A percentile compares a stretch with the other conserved stretches of the same genome.
Conservation (phyloP, 1,140 invertebrate species). For the Calycopis cecrops region DNA sequence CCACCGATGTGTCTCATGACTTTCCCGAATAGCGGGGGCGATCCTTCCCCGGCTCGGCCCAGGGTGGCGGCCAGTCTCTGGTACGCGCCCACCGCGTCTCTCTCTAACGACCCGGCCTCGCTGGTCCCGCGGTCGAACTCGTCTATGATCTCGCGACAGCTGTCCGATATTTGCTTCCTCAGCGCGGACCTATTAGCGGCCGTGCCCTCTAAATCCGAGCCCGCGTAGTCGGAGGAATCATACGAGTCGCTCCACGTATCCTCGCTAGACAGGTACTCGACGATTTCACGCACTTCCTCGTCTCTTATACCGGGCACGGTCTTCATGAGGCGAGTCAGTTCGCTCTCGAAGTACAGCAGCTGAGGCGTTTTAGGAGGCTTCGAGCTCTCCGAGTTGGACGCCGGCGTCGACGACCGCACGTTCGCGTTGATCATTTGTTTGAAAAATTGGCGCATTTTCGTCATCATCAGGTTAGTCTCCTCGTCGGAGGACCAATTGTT, state of each 20-base stretch:
- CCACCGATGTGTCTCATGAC: constrained; percentile 95
- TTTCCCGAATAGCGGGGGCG: constrained; percentile 91
- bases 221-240: constrained; percentile 92
- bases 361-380: constrained; percentile 86
- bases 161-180: constrained; percentile 90
- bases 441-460: constrained; percentile 93
- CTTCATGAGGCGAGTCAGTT: constrained; percentile 93
- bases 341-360: constrained; percentile 90
- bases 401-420: constrained; percentile 75
- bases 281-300: constrained; percentile 92
- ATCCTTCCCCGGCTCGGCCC: constrained; percentile 83
- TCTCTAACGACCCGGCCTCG: constrained; percentile 79
- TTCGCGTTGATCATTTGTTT: constrained; percentile 88
- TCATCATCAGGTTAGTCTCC: constrained; percentile 96
- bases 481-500: constrained; percentile 96
- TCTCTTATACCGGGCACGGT: constrained; percentile 92
- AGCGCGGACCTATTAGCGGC: constrained; percentile 82
- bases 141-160: constrained; percentile 90
- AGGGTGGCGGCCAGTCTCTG: constrained; percentile 88
- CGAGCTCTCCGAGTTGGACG: constrained; percentile 74
- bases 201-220: constrained; percentile 88
- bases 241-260: constrained; percentile 95
- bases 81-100: constrained; percentile 88
- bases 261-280: constrained; percentile 92
- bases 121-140: constrained; percentile 84